phyloP scores from a whole-genome alignment of 2,888 invertebrate genomes.

The Pterobdella sp. region DNA sequence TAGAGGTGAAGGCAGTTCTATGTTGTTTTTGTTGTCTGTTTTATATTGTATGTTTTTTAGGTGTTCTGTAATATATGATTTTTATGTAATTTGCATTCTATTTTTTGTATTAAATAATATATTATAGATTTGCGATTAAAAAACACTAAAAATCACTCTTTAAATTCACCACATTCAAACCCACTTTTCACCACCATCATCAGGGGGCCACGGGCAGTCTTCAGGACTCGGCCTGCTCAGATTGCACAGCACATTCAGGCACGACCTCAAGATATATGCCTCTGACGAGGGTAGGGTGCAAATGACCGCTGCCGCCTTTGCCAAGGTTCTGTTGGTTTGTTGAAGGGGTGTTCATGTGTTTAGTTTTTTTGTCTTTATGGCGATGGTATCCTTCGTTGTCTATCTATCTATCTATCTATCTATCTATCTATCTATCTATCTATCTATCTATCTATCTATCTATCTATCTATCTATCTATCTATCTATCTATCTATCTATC shows the following conservation, averaged over 20 bases:
- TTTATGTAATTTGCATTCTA: not conserved
- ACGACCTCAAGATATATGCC: constrained; percentile 97
- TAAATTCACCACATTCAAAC: not conserved
- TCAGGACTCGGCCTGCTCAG: constrained; percentile 89
- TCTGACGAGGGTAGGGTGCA: constrained; percentile 98
- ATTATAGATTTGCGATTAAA: not conserved
- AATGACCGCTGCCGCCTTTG: constrained; percentile 99
- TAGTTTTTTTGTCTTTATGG: not conserved
- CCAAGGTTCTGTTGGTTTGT: constrained; percentile 60
- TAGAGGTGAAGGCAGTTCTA: constrained; percentile 59
- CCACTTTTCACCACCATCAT: constrained; percentile 29
- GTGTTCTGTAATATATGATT: not conserved
- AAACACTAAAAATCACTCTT: not conserved
- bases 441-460: not conserved
- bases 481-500: not conserved
- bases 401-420: not conserved
- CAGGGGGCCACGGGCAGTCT: constrained; percentile 74
- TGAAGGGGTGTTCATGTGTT: not conserved
- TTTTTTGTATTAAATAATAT: not conserved
- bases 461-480: not conserved
- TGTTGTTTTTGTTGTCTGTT: too few relatives aligned
- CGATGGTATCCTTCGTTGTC: not conserved
- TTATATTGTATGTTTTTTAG: not conserved
- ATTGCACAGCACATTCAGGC: constrained; percentile 93
- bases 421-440: not conserved